Evolutionary conservation across 1,140 invertebrate genomes (phyloP), one percentile per base, ranked within the genome.

Genomic region (Pemphigus obesinymphae): DNA sequence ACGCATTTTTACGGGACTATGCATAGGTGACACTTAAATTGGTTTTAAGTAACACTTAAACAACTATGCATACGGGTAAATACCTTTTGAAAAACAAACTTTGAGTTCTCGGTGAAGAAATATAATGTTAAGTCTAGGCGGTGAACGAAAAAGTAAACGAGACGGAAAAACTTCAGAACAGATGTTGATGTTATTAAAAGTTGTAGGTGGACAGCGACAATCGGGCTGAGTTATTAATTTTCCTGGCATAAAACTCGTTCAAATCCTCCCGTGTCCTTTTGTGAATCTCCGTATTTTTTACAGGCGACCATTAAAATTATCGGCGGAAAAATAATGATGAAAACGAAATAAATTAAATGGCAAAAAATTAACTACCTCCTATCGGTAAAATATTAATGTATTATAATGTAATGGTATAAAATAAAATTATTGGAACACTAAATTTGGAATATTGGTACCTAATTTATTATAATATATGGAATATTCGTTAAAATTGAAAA

Each of bases 161-260:
- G 48, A 75, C 45, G 29, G n/a, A 13, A 40, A 78, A 78, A 78
- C 75, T 78, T 78, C 34, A 10, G 48, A 55, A 40, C 75, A 78
- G 75, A 37, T 55, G 75, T 78, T 58, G 50, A 26, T 58, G 50
- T 78, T 78, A 78, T 78, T 78, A 78, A 58, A 78, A 78, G 75
- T 78, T 78, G 34, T 15, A 78, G 17, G 75, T 40, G 34, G 40
- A 78, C 31, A 58, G 43, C 34, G 48, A 78, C 29, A 40, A 58
- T 58, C 34, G n/a, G 29, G 20, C 29, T 17, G 23, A 50, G 29
- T 53, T 53, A 50, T 34, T n/a, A 53, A 75, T 75, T 75, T n/a
- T 53, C 13, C 40, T 29, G 3, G 15, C 3, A 34, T 17, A 26
- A 0, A 13, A 6, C 37, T 70, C 23, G 68, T 26, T 17, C 1